Percentiles rank a stretch among this genome's conserved stretches.
Conservation (phyloP, 1,140 invertebrate species). For the Drosophila kepulauana region DNA sequence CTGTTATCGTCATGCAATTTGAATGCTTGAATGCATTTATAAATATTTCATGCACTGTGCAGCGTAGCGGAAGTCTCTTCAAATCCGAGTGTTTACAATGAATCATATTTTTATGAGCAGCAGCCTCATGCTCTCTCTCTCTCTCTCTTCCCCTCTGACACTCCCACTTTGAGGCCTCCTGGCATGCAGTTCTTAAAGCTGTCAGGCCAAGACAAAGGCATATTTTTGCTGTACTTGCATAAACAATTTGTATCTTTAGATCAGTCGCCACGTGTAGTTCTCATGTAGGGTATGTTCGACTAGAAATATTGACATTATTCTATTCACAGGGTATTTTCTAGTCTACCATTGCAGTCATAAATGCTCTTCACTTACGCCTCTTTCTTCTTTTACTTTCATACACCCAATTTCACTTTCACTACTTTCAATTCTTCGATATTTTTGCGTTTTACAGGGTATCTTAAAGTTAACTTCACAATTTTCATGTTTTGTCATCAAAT, state of each 20-base stretch:
- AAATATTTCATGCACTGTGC: conserved; percentile 76
- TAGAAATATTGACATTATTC: too few species aligned
- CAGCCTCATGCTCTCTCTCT: conserved; percentile 5
- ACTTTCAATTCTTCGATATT: too few species aligned
- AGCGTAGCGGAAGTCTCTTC: conserved; percentile 57
- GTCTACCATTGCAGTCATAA: background rate
- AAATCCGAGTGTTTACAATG: conserved; percentile 60
- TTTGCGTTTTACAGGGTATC: too few species aligned
- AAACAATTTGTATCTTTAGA: conserved; percentile 60
- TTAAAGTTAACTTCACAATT: too few species aligned
- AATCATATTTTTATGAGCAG: conserved; percentile 72
- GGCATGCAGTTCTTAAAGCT: conserved; percentile 42
- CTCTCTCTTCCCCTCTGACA: too few species aligned
- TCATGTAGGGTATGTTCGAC: too few species aligned
- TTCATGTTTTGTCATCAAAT: too few species aligned
- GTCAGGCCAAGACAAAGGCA: conserved; percentile 52
- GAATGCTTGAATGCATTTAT: conserved; percentile 70
- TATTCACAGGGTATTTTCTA: conserved; percentile 6
- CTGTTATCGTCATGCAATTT: conserved; percentile 11
- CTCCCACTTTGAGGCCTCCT: background rate
- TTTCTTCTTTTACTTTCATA: too few species aligned
- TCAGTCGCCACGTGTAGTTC: background rate
- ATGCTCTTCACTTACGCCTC: too few species aligned
- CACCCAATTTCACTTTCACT: too few species aligned
- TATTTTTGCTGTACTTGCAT: conserved; percentile 46